Percentiles rank a stretch among this genome's conserved stretches.
phyloP scores from a whole-genome alignment of 1,140 invertebrate genomes.

The Pararge aegeria region DNA sequence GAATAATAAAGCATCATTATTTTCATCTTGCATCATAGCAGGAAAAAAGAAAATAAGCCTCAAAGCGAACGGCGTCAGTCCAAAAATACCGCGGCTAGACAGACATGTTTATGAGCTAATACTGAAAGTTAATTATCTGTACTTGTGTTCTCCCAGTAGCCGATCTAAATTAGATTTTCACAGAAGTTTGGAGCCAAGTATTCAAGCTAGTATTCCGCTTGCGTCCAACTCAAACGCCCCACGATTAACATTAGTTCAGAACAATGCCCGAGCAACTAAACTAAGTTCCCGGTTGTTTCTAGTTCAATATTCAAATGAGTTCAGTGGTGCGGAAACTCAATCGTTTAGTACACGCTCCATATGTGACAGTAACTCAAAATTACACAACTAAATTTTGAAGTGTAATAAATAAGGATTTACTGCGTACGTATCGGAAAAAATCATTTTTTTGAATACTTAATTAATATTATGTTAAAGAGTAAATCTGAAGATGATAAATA shows the following conservation, averaged over 20 bases:
- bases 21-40: slow-evolving; percentile 7
- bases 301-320: slow-evolving; percentile 67
- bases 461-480: too few relatives aligned
- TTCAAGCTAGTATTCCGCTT: slow-evolving; percentile 36
- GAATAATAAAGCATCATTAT: too few relatives aligned
- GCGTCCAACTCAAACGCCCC: slow-evolving; percentile 57
- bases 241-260: slow-evolving; percentile 67
- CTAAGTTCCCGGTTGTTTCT: slow-evolving; percentile 51
- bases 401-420: background rate
- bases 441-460: too few relatives aligned
- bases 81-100: slow-evolving; percentile 45
- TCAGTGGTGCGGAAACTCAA: slow-evolving; percentile 52
- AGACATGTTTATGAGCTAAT: slow-evolving; percentile 51
- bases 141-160: slow-evolving; percentile 33
- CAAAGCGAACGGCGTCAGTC: slow-evolving; percentile 27
- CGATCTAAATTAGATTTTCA: slow-evolving; percentile 57
- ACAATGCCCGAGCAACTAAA: slow-evolving; percentile 54
- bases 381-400: background rate
- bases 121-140: slow-evolving; percentile 58
- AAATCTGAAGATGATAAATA: too few relatives aligned
- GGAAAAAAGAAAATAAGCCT: background rate
- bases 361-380: slow-evolving; percentile 13
- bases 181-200: slow-evolving; percentile 50
- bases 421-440: too few relatives aligned
- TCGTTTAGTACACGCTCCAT: slow-evolving; percentile 36